phyloP scores from a whole-genome alignment of 1,140 invertebrate species.

The Brachionus paranguensis region DNA sequence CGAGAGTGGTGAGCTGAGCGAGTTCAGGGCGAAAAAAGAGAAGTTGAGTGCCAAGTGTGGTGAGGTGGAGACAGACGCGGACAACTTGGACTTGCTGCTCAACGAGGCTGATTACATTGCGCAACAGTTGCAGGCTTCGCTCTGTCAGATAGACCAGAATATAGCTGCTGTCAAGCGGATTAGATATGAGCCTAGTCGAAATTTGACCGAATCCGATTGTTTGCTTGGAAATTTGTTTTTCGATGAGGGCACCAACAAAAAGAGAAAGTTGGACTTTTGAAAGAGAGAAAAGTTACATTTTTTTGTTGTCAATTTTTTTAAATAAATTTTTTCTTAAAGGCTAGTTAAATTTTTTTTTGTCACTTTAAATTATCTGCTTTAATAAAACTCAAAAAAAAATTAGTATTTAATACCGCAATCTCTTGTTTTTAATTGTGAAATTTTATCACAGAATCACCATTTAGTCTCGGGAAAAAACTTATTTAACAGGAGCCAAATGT shows the following conservation, averaged over 20 bases:
- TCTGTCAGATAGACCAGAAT: background rate
- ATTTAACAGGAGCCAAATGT: too few relatives aligned
- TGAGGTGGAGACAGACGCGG: background rate
- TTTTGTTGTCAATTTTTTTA: background rate
- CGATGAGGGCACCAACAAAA: background rate
- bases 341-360: too few relatives aligned
- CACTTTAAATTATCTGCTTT: too few relatives aligned
- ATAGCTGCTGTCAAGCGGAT: background rate
- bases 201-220: background rate
- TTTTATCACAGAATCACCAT: too few relatives aligned
- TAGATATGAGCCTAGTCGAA: background rate
- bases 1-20: background rate
- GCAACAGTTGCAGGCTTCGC: background rate
- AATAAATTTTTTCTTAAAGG: background rate
- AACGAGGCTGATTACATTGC: background rate
- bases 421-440: too few relatives aligned
- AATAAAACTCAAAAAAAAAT: too few relatives aligned
- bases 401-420: too few relatives aligned
- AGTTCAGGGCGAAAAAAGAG: background rate
- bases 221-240: background rate
- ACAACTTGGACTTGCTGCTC: background rate
- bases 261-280: conserved; percentile 7
- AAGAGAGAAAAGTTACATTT: background rate
- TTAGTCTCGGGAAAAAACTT: too few relatives aligned
- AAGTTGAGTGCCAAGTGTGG: background rate